A percentile compares a stretch with the other conserved stretches of the same genome.
These are phyloP conservation scores for Aphelenchoides besseyi DNA, from an alignment of 1,140 invertebrate species.

Conservation along the genomic window DNA sequence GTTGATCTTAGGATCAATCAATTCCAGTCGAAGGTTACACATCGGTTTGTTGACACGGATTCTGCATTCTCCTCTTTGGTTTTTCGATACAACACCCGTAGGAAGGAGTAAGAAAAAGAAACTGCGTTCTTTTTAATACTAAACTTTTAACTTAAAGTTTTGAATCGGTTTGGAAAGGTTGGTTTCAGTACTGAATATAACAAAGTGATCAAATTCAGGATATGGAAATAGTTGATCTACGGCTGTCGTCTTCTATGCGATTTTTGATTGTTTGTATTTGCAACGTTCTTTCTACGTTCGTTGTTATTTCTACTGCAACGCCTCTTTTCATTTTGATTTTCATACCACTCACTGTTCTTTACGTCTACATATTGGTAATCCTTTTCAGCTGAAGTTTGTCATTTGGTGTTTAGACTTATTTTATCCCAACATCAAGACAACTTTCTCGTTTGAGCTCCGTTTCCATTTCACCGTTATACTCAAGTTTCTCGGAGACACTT, in stretches of 20 bases:
- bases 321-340: conserved; percentile 14
- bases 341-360: conserved; percentile 3
- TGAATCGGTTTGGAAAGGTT: conserved; percentile 81
- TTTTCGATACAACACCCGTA: conserved; percentile 71
- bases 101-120: no score
- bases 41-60: conserved; percentile 73
- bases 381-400: no score
- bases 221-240: conserved; percentile 17
- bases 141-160: conserved; percentile 69
- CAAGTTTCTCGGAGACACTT: conserved; percentile 68
- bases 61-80: conserved; percentile 70
- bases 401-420: conserved; percentile 66
- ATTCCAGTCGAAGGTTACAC: conserved; percentile 76
- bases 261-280: conserved; percentile 13
- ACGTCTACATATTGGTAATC: background rate
- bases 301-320: background rate
- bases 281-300: background rate
- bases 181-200: no score
- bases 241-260: background rate
- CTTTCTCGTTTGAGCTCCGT: conserved; percentile 66
- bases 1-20: conserved; percentile 63
- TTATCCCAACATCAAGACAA: conserved; percentile 66
- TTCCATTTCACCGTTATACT: conserved; percentile 66
- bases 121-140: conserved; percentile 70
- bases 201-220: no score